Conservation (phyloP, 2,797 vertebrate genomes). For the Pseudochaenichthys georgianus region DNA sequence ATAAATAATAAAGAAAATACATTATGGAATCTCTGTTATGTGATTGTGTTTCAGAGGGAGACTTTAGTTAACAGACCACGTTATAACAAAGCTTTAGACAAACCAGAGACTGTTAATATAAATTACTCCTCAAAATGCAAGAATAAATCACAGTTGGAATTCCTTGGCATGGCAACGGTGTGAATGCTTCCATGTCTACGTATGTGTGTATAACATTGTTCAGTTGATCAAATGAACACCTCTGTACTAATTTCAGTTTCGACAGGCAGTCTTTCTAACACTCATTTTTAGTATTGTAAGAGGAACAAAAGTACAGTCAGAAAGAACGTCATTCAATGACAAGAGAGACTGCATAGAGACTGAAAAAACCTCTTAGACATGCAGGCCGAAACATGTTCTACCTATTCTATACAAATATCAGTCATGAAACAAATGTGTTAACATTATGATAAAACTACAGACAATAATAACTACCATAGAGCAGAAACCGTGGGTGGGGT, state of each 20-base stretch:
- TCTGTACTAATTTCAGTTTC: slow-evolving; percentile 40
- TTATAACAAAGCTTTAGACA: slow-evolving; percentile 42
- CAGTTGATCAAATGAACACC: slow-evolving; percentile 51
- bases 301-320: slow-evolving; percentile 37
- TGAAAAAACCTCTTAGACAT: slow-evolving; percentile 20
- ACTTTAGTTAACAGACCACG: slow-evolving; percentile 14
- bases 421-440: slow-evolving; percentile 29
- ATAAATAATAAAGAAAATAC: slow-evolving; percentile 40
- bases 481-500: neutral
- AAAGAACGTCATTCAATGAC: slow-evolving; percentile 35
- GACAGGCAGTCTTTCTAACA: slow-evolving; percentile 38
- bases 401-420: neutral
- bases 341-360: slow-evolving; percentile 34
- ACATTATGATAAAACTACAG: slow-evolving; percentile 7
- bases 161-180: neutral
- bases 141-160: slow-evolving; percentile 32
- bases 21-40: slow-evolving; percentile 40
- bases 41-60: slow-evolving; percentile 37
- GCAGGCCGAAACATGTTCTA: neutral
- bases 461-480: slow-evolving; percentile 5
- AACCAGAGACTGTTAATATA: slow-evolving; percentile 31
- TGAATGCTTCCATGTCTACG: neutral
- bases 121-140: slow-evolving; percentile 37
- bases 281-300: slow-evolving; percentile 14
- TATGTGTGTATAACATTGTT: slow-evolving; percentile 8